These are phyloP conservation scores for Rhinichthys osculus DNA, from an alignment of 2,797 vertebrate species.

Conservation along the genomic window DNA sequence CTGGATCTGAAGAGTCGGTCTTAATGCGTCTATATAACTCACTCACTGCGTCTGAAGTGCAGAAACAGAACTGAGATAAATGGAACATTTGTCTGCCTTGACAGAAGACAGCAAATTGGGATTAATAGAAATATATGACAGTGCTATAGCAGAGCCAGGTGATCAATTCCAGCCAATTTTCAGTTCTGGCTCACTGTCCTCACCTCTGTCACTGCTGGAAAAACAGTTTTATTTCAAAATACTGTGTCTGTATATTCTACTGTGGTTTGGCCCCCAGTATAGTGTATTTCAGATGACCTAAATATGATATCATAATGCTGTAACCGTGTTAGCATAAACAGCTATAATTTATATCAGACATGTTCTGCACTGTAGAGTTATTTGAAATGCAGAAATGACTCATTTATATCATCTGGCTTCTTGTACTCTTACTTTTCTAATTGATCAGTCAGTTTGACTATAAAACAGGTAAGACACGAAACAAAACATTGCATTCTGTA, in stretches of 20 bases:
- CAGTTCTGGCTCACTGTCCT: conserved; percentile 5
- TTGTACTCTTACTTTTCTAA: background rate
- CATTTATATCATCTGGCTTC: background rate
- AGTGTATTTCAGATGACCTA: conserved; percentile 39
- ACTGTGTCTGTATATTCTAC: conserved; percentile 13
- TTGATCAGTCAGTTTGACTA: background rate
- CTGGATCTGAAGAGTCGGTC: conserved; percentile 59
- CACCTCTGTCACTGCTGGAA: conserved; percentile 1
- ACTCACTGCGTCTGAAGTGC: background rate
- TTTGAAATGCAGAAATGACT: background rate
- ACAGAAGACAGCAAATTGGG: conserved; percentile 50
- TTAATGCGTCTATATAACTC: conserved; percentile 36
- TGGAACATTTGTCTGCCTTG: conserved; percentile 40
- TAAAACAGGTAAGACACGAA: background rate
- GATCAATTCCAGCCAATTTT: conserved; percentile 45
- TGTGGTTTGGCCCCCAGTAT: background rate
- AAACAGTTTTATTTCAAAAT: conserved; percentile 17
- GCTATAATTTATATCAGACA: background rate
- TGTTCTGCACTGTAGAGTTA: background rate
- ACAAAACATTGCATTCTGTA: background rate
- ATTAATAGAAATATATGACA: conserved; percentile 59
- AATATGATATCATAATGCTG: conserved; percentile 33
- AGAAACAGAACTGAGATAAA: conserved; percentile 56
- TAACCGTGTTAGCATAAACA: background rate
- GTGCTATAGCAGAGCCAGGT: conserved; percentile 26